Conservation (phyloP, 1,140 invertebrate species). For the Bilobella aurantiaca region DNA sequence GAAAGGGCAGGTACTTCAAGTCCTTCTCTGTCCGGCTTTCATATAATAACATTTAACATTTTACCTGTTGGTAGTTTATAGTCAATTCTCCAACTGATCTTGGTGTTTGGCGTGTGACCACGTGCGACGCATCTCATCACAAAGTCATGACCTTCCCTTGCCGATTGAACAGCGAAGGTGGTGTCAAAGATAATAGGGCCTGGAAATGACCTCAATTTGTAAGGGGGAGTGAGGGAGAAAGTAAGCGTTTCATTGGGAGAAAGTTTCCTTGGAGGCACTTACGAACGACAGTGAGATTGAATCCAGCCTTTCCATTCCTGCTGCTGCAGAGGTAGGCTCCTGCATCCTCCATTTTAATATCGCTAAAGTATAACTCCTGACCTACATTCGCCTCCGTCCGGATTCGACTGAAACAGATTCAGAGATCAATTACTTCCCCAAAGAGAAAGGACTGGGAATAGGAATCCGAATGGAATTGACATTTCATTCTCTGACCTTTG, state of each 20-base stretch:
- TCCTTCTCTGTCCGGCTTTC: too few relatives aligned
- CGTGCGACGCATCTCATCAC: constrained; percentile 23
- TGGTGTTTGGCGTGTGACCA: constrained; percentile 21
- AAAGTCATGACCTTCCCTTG: constrained; percentile 24
- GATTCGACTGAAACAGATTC: constrained; percentile 25
- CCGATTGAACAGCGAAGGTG: constrained; percentile 27
- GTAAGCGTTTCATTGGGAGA: not conserved
- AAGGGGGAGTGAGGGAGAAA: too few relatives aligned
- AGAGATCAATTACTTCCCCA: too few relatives aligned
- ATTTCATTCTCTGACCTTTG: constrained; percentile 22
- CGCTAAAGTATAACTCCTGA: constrained; percentile 29
- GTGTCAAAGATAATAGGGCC: constrained; percentile 33
- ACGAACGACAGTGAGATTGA: constrained; percentile 34
- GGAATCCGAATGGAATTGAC: not conserved
- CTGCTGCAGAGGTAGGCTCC: constrained; percentile 27
- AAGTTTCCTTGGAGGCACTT: constrained; percentile 12
- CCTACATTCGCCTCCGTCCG: constrained; percentile 20
- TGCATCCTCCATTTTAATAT: constrained; percentile 30
- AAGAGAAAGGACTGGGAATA: too few relatives aligned
- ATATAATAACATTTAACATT: too few relatives aligned
- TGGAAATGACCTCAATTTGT: too few relatives aligned
- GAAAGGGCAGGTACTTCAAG: too few relatives aligned
- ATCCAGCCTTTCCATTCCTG: constrained; percentile 12
- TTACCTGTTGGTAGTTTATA: constrained; percentile 22
- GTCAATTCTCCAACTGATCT: constrained; percentile 32